Base-by-base conservation (phyloP, 2,888 invertebrate genomes). In the Apotomis betuletana region DNA sequence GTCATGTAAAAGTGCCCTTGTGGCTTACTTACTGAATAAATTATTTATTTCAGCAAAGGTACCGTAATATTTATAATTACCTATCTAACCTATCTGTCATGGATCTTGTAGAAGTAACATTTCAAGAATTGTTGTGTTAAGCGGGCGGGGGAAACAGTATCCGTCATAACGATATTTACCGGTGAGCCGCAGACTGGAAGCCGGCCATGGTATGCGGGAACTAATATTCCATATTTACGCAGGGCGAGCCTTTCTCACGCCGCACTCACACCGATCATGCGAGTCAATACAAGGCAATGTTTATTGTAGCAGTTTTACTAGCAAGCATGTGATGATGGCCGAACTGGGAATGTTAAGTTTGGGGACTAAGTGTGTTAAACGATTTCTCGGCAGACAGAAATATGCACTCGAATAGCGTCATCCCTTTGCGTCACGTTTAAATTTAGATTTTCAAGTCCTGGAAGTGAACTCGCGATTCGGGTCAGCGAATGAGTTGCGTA, bases 201-300 rank as follows among this genome's bases (percentile, higher is more conserved):
- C 74, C 58, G 69, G 59, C 59, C 62, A 63, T 59, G 67, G 80
- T 79, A 82, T 82, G 80, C 78, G 75, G 75, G 76, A 75, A 74
- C 80, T 76, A 78, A 72, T 74, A 73, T 77, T 80, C 82, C 90
- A 90, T 91, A 90, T 91, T 91, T 87, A 87, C 89, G 83, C 82
- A 86, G 84, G 81, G 80, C 84, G 80, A 80, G 77, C 80, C 81
- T 85, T 91, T 91, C 91, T 88, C 91, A 91, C 90, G 90, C 77
- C 73, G 79, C 64, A 74, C 62, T 71, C 76, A 74, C 72, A 71
- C 73, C 67, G 84, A 90, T 91, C 87, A 90, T 86, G 79, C 83
- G 81, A 84, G 89, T 90, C 89, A 90, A 89, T 87, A 90, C 73
- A 73, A 73, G 75, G 62, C 36, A 72, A 70, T 88, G 85, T 89